Conservation (phyloP, 2,113 vertebrate species). For the Phoxinus phoxinus region DNA sequence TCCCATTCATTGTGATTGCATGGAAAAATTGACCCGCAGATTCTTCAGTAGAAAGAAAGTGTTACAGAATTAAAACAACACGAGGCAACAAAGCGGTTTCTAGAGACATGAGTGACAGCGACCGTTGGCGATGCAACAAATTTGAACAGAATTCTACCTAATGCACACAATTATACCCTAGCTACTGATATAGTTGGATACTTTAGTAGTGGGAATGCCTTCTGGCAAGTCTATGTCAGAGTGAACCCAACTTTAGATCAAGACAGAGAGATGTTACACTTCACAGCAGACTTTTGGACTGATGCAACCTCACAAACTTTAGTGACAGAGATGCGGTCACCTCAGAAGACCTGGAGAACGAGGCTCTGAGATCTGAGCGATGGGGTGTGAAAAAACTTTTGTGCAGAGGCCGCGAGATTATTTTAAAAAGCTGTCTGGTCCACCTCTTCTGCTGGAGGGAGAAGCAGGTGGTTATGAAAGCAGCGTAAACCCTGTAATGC, state of each 20-base stretch:
- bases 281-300: slow-evolving; percentile 19
- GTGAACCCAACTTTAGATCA: background rate
- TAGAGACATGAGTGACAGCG: background rate
- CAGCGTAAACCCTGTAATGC: slow-evolving; percentile 6
- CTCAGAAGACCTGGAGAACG: slow-evolving; percentile 27
- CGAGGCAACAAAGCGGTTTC: background rate
- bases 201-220: background rate
- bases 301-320: slow-evolving; percentile 23
- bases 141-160: background rate
- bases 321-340: slow-evolving; percentile 38
- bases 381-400: background rate
- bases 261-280: background rate
- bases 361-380: slow-evolving; percentile 3
- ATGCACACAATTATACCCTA: background rate
- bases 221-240: background rate
- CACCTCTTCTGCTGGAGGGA: slow-evolving; percentile 17
- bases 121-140: background rate
- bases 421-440: slow-evolving; percentile 17
- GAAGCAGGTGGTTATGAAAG: slow-evolving; percentile 34
- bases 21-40: background rate
- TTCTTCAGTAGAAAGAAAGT: background rate
- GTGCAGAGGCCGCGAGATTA: background rate
- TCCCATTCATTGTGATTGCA: background rate
- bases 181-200: background rate
- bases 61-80: background rate